Conservation (phyloP, 2,113 vertebrate species). For the Macquaria ambigua region DNA sequence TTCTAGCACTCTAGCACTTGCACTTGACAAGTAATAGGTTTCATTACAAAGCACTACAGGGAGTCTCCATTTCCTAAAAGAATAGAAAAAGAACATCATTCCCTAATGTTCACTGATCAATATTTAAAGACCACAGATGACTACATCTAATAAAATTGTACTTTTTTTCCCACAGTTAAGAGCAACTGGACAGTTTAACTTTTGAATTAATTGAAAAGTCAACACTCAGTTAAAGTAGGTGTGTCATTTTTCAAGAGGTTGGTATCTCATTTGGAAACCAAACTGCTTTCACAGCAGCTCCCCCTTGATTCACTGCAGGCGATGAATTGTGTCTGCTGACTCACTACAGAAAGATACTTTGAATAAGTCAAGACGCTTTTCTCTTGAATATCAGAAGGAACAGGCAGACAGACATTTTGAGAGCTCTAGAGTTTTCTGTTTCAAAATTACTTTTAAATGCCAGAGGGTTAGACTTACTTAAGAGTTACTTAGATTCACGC, state of each 20-base stretch:
- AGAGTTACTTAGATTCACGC: not conserved
- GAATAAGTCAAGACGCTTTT: not conserved
- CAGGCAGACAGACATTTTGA: not conserved
- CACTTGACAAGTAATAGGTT: slow-evolving; percentile 3
- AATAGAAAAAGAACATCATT: not conserved
- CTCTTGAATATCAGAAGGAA: not conserved
- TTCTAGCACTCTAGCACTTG: too few relatives aligned
- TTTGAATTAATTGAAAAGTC: slow-evolving; percentile 12
- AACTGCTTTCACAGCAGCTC: not conserved
- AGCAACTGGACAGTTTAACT: not conserved
- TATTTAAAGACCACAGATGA: slow-evolving; percentile 38
- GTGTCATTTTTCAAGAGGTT: not conserved
- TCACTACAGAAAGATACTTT: not conserved
- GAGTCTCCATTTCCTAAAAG: slow-evolving; percentile 10
- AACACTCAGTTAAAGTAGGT: not conserved
- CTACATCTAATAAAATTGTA: not conserved
- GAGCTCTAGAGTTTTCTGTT: not conserved
- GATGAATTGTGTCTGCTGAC: not conserved
- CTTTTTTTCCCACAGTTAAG: not conserved
- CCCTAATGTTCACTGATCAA: slow-evolving; percentile 28
- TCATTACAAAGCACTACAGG: slow-evolving; percentile 5
- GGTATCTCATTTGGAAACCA: not conserved
- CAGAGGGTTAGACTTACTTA: not conserved
- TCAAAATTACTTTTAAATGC: not conserved
- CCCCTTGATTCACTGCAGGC: not conserved